phyloP scores from a whole-genome alignment of 1,140 invertebrate species.

The Aphis craccivora region DNA sequence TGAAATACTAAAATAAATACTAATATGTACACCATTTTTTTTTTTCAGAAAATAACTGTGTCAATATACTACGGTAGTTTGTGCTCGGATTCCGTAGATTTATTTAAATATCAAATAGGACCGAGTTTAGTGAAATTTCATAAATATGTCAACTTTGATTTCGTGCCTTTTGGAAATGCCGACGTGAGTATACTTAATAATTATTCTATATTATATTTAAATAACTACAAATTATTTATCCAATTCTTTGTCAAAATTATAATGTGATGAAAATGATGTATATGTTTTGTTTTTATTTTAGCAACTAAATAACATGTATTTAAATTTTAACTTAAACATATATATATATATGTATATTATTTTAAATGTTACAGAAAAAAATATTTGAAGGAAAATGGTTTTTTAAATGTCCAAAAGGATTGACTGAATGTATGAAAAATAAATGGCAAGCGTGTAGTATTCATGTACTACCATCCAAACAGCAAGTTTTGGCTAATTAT shows the following conservation, averaged over 20 bases:
- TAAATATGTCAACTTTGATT: conserved; percentile 48
- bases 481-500: conserved; percentile 3
- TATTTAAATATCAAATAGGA: conserved; percentile 34
- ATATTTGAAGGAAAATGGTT: conserved; percentile 28
- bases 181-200: background rate
- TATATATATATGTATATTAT: background rate
- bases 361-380: conserved; percentile 27
- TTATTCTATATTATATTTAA: too few species aligned
- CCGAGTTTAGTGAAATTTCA: conserved; percentile 14
- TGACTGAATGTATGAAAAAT: conserved; percentile 12
- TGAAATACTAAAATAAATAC: background rate
- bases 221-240: background rate
- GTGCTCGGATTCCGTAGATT: background rate
- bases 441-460: conserved; percentile 52
- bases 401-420: conserved; percentile 42
- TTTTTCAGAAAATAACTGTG: conserved; percentile 28
- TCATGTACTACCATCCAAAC: conserved; percentile 11
- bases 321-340: background rate
- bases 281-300: background rate
- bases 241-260: too few species aligned
- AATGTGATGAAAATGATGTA: background rate
- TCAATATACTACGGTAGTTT: conserved; percentile 32
- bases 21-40: background rate
- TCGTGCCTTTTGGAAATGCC: conserved; percentile 23
- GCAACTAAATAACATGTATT: background rate